Percentiles rank a stretch among this genome's conserved stretches.
phyloP scores from a whole-genome alignment of 2,888 invertebrate genomes.

The Hypolimnas misippus region DNA sequence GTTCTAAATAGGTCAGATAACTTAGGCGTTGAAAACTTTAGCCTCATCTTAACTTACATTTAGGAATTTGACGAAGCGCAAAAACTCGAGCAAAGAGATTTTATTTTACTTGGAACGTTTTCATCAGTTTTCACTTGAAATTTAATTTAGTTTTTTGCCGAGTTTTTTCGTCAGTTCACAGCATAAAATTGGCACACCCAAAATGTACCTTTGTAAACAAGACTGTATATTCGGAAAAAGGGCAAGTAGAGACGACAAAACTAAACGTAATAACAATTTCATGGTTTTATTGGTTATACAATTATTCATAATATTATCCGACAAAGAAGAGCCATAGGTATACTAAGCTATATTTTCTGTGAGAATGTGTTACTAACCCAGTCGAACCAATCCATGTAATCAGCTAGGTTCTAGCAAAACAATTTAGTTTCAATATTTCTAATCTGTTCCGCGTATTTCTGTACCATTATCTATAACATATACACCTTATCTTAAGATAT shows the following conservation, averaged over 20 bases:
- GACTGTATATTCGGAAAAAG: too few relatives aligned
- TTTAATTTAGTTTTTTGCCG: conserved; percentile 1
- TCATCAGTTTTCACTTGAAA: background rate
- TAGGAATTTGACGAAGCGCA: conserved; percentile 12
- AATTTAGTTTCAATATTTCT: too few relatives aligned
- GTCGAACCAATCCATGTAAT: too few relatives aligned
- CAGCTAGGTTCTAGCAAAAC: too few relatives aligned
- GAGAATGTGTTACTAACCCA: too few relatives aligned
- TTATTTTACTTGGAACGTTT: background rate
- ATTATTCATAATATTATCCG: background rate
- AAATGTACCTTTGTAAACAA: background rate
- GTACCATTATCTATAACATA: conserved; percentile 17
- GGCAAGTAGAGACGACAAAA: too few relatives aligned
- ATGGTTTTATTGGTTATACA: background rate
- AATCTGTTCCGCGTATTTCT: too few relatives aligned
- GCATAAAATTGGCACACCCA: background rate
- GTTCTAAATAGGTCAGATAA: conserved; percentile 25
- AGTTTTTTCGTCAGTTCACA: background rate
- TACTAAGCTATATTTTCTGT: too few relatives aligned
- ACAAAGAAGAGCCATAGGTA: too few relatives aligned
- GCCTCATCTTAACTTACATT: conserved; percentile 13
- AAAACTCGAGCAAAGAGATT: background rate
- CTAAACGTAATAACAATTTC: too few relatives aligned
- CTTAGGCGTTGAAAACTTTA: conserved; percentile 14
- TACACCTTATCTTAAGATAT: conserved; percentile 33